Evolutionary conservation across 2,113 vertebrate genomes (phyloP).

Genomic region (Otolemur garnettii): DNA sequence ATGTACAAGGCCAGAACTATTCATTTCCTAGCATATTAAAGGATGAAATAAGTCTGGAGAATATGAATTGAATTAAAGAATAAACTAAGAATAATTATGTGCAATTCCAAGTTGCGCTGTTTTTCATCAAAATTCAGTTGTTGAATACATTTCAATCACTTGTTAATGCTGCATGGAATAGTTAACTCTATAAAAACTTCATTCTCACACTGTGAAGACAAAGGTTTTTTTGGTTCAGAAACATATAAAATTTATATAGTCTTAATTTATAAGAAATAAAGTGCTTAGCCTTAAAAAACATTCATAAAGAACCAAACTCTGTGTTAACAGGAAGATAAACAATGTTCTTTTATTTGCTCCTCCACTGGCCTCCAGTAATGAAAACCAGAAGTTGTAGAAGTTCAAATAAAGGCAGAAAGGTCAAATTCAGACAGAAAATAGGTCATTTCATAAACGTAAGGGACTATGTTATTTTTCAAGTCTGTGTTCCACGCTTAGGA

Average conservation of each 20-base stretch:
- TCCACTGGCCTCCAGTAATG: not conserved
- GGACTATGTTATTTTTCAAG: slow-evolving; percentile 59
- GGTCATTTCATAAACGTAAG: slow-evolving; percentile 38
- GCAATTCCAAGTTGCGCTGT: not conserved
- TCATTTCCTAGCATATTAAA: slow-evolving; percentile 33
- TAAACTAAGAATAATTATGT: not conserved
- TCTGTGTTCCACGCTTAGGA: not conserved
- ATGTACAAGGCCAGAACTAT: not conserved
- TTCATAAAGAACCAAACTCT: not conserved
- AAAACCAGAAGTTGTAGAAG: slow-evolving; percentile 44
- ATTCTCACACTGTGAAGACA: too few relatives aligned
- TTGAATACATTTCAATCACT: not conserved
- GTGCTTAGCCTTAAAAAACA: not conserved
- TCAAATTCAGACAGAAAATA: slow-evolving; percentile 46
- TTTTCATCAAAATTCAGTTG: not conserved
- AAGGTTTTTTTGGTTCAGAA: too few relatives aligned
- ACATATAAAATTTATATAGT: too few relatives aligned
- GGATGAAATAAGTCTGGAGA: not conserved
- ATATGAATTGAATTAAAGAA: not conserved
- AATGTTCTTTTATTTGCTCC: not conserved
- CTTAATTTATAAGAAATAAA: too few relatives aligned
- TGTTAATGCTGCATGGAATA: not conserved
- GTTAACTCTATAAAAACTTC: not conserved
- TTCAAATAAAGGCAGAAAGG: slow-evolving; percentile 54
- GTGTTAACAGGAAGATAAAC: not conserved